A percentile compares a stretch with the other conserved stretches of the same genome.
Evolutionary conservation across 1,140 invertebrate genomes (phyloP).

Genomic region (Caenorhabditis elegans): DNA sequence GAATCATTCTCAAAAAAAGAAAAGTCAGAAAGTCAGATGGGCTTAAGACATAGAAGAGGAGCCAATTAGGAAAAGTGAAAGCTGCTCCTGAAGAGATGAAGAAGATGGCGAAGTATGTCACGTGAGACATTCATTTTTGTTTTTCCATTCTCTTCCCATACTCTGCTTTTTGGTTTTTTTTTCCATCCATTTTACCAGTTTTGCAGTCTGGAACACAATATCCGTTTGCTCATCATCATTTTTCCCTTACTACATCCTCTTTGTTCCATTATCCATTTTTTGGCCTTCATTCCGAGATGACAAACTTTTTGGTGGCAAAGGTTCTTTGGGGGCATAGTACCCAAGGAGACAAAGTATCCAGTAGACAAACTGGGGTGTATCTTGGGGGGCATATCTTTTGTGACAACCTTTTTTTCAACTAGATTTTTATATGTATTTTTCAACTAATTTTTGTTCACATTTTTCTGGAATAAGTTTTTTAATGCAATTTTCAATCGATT

Average conservation of each 20-base stretch:
- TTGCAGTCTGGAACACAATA: background rate
- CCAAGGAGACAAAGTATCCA: too few species aligned
- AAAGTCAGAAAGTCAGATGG: background rate
- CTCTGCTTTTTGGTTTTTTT: background rate
- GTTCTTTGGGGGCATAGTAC: too few species aligned
- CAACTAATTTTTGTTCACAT: too few species aligned
- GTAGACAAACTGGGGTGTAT: too few species aligned
- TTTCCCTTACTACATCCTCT: background rate
- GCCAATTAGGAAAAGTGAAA: conserved; percentile 22
- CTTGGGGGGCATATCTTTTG: too few species aligned
- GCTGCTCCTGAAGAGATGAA: background rate
- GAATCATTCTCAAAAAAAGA: background rate
- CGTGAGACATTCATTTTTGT: background rate
- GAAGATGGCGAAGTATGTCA: background rate
- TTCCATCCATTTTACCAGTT: background rate
- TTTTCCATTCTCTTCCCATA: background rate
- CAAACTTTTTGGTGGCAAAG: too few species aligned
- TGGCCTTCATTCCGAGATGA: too few species aligned
- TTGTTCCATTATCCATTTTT: background rate
- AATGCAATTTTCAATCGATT: too few species aligned
- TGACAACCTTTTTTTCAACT: too few species aligned
- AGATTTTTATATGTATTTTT: too few species aligned
- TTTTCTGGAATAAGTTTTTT: too few species aligned
- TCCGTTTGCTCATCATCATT: background rate
- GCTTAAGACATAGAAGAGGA: background rate